Percentiles rank a stretch among this genome's conserved stretches.
These are phyloP conservation scores for Peromyscus melanophrys DNA, from an alignment of 2,797 vertebrate genomes.

Conservation along the genomic window DNA sequence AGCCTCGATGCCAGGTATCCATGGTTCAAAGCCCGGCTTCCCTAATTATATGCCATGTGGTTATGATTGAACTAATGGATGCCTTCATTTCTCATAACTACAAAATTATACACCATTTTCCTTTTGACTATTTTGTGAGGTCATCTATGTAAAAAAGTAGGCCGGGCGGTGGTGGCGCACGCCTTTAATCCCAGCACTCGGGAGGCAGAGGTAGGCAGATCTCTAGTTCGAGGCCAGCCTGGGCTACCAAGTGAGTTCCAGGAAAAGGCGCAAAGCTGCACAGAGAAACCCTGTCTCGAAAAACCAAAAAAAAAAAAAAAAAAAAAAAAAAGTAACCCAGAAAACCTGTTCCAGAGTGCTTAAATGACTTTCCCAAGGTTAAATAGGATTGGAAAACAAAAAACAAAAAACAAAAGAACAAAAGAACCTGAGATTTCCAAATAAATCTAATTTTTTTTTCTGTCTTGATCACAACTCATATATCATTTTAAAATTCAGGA, in stretches of 20 bases:
- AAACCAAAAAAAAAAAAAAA: no score
- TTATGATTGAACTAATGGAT: background rate
- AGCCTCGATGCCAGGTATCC: background rate
- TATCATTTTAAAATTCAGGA: background rate
- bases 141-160: background rate
- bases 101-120: background rate
- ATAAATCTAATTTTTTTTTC: background rate
- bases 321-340: background rate
- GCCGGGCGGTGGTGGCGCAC: no score
- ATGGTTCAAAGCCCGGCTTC: background rate
- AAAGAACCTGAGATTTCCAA: background rate
- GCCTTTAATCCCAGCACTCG: no score
- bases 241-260: no score
- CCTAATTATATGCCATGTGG: background rate
- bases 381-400: background rate
- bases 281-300: no score
- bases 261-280: no score
- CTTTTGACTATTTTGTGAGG: background rate
- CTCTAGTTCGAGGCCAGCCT: no score
- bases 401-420: background rate
- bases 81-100: background rate
- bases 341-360: conserved; percentile 4
- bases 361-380: conserved; percentile 48
- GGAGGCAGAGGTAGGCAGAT: no score
- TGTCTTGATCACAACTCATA: background rate